phyloP scores from a whole-genome alignment of 2,888 invertebrate species.

The Venusia cambrica region DNA sequence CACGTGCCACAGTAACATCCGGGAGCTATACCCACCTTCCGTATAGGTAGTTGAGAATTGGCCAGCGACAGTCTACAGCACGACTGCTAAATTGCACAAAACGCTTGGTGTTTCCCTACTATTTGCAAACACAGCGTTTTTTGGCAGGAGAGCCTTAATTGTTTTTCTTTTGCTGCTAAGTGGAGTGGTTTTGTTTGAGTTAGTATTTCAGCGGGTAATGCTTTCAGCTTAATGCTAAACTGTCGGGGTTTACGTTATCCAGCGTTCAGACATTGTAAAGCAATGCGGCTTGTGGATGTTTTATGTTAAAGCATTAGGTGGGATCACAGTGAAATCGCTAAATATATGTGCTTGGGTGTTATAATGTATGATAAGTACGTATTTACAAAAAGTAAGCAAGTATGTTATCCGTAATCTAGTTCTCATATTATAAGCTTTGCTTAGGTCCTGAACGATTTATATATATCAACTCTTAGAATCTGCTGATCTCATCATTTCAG shows the following conservation, averaged over 20 bases:
- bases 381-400: too few relatives aligned
- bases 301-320: too few relatives aligned
- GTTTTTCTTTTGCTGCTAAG: constrained; percentile 25
- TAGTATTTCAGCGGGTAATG: constrained; percentile 9
- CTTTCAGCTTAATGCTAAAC: not conserved
- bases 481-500: too few relatives aligned
- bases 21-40: constrained; percentile 34
- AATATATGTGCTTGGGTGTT: too few relatives aligned
- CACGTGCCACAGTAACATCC: constrained; percentile 5
- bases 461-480: too few relatives aligned
- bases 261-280: not conserved
- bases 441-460: too few relatives aligned
- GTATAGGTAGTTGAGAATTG: constrained; percentile 45
- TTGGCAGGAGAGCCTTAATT: constrained; percentile 56
- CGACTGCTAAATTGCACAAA: constrained; percentile 54
- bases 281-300: not conserved
- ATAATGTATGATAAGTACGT: too few relatives aligned
- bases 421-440: too few relatives aligned
- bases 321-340: too few relatives aligned
- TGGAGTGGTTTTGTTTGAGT: constrained; percentile 16
- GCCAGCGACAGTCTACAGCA: constrained; percentile 47
- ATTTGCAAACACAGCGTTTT: constrained; percentile 56
- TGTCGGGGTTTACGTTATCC: not conserved
- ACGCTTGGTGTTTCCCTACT: constrained; percentile 43
- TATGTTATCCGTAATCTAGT: too few relatives aligned